Conservation (phyloP, 2,113 vertebrate genomes). For the Prietella phreatophila region DNA sequence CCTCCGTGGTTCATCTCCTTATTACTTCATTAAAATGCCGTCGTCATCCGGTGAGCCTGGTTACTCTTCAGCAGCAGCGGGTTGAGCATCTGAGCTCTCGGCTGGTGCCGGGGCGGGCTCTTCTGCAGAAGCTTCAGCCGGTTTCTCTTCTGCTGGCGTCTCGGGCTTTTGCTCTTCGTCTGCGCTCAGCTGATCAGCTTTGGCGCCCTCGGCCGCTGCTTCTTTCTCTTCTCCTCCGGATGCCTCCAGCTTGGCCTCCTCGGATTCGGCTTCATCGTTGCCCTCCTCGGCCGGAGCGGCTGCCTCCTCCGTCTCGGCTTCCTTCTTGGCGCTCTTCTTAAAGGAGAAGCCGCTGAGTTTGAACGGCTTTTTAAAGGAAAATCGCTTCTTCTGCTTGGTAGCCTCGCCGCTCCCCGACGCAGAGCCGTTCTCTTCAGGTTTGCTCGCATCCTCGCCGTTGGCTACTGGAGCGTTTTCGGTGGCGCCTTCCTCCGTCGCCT, state of each 20-base stretch:
- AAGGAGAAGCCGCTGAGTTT: constrained; percentile 96
- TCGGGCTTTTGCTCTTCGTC: constrained; percentile 67
- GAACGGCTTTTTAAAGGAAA: constrained; percentile 97
- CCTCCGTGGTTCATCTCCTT: constrained; percentile 74
- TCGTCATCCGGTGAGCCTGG: constrained; percentile 43
- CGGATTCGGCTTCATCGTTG: constrained; percentile 65
- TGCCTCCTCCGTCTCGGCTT: constrained; percentile 77
- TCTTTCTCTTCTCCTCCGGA: constrained; percentile 69
- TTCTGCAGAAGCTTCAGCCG: constrained; percentile 46
- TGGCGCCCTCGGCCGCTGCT: constrained; percentile 62
- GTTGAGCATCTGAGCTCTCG: constrained; percentile 76
- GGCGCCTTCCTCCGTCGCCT: constrained; percentile 59
- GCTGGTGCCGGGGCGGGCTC: constrained; percentile 63
- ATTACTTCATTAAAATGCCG: constrained; percentile 51
- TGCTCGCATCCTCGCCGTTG: constrained; percentile 76
- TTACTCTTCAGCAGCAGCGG: constrained; percentile 73
- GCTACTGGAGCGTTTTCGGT: constrained; percentile 77
- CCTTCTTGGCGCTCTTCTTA: constrained; percentile 92
- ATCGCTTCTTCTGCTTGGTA: constrained; percentile 96
- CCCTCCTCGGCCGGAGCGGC: constrained; percentile 58
- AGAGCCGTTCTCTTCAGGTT: constrained; percentile 66
- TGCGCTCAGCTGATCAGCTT: constrained; percentile 62
- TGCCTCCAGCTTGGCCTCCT: constrained; percentile 61
- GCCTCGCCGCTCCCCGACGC: constrained; percentile 85
- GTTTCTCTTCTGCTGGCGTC: constrained; percentile 69